phyloP scores from a whole-genome alignment of 64 coral and sea anemone genomes.

The Pocillopora damicornis region DNA sequence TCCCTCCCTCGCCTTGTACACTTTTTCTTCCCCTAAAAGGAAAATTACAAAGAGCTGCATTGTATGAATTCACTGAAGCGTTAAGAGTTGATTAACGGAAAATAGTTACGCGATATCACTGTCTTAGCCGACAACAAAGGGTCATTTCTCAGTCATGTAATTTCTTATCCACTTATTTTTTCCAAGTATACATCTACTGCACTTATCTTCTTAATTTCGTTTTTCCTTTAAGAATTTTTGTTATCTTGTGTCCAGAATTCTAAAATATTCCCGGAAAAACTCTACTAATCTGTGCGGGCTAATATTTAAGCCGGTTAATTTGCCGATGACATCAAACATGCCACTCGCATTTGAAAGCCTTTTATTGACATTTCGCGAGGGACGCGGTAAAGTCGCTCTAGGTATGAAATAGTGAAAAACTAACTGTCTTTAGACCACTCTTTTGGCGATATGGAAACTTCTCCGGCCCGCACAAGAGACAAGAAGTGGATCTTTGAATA shows the following conservation, averaged over 20 bases:
- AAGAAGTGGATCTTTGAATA: constrained; percentile 98
- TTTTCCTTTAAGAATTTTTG: background rate
- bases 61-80: no score
- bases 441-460: constrained; percentile 35
- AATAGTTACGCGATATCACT: no score
- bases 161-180: background rate
- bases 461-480: constrained; percentile 63
- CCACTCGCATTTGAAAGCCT: background rate
- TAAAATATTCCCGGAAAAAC: background rate
- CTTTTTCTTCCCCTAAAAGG: no score
- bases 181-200: background rate
- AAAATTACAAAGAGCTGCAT: no score
- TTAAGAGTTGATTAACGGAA: no score
- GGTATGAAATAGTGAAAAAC: background rate
- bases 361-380: constrained; percentile 24
- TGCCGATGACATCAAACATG: constrained; percentile 35
- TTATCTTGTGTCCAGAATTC: background rate
- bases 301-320: background rate
- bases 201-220: background rate
- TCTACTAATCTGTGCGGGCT: background rate
- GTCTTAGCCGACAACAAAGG: background rate
- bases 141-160: background rate
- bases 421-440: background rate
- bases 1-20: no score
- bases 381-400: constrained; percentile 11